Base-by-base conservation (phyloP, 2,113 vertebrate species). In the Piprites chloris region DNA sequence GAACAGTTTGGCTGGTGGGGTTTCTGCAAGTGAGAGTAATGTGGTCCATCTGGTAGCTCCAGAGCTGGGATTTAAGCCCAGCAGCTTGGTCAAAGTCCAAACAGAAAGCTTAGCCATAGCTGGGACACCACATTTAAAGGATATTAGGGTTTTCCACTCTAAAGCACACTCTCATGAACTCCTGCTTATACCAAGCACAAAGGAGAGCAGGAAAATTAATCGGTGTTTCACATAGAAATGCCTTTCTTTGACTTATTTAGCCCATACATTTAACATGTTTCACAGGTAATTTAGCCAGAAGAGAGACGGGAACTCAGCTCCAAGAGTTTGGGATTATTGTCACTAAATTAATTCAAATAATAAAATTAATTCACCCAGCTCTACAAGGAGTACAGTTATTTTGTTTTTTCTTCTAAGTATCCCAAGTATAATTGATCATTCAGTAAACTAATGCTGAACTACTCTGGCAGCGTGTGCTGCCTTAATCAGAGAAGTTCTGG, bases 41-140 rank as follows among this genome's bases (percentile, higher is more conserved):
- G 23, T 84, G 59, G 72, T 67, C 79, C 92, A 92, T 81, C 83
- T 97, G 95, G 86, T 88, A 77, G 55, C 50, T 92, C 46, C 83
- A 89, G 68, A 77, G 39, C 28, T 96, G 83, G 68, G 89, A 95
- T 81, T 80, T 75, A 58, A 95, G 89, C 91, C 87, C 91, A 96
- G 94, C 44, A 92, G 73, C 66, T 93, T 94, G 91, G 87, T 93
- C 66, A 65, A 95, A 86, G 15, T 89, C 93, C 93, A 95, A 94
- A 56, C 27, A 91, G 52, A 94, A 78, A 68, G 73, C 95, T 97
- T 84, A 94, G 65, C 61, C 1, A 0, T 78, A 95, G 52, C 94
- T 90, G 44, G 56, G 68, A 85, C 50, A 66, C 72, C 18, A 49
- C 67, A 68, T 65, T 90, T 93, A 80, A 77, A 88, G 82, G 79